Percentiles rank a stretch among this genome's conserved stretches.
Conservation (phyloP, 1,140 invertebrate genomes). For the Rhizoglyphus robini region DNA sequence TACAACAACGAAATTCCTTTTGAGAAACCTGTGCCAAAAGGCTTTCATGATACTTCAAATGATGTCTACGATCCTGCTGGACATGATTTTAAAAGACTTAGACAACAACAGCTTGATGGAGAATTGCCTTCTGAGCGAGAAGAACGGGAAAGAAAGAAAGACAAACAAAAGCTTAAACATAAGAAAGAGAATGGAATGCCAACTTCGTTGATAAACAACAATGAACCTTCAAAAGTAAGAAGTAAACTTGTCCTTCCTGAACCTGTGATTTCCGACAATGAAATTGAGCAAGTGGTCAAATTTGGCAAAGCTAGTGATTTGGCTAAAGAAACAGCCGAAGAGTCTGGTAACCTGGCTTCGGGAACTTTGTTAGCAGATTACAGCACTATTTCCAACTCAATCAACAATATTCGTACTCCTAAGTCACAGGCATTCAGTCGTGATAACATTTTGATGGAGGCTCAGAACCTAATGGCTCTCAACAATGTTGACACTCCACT, state of each 20-base stretch:
- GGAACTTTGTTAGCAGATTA: conserved; percentile 83
- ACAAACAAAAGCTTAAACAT: conserved; percentile 73
- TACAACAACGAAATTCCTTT: conserved; percentile 98
- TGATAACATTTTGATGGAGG: conserved; percentile 60
- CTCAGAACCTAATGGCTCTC: conserved; percentile 94
- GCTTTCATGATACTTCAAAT: conserved; percentile 84
- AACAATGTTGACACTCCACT: conserved; percentile 93
- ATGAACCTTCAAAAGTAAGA: conserved; percentile 79
- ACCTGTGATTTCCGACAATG: conserved; percentile 84
- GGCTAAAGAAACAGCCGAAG: conserved; percentile 75
- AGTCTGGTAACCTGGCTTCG: conserved; percentile 60
- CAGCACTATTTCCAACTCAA: conserved; percentile 50
- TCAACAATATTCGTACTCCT: conserved; percentile 55
- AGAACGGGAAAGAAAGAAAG: conserved; percentile 70
- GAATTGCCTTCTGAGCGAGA: conserved; percentile 76
- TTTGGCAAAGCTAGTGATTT: conserved; percentile 86
- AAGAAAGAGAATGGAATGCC: conserved; percentile 93
- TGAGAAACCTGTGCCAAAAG: conserved; percentile 76
- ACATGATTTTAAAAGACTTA: conserved; percentile 70
- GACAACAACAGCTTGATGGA: conserved; percentile 85
- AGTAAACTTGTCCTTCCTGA: conserved; percentile 90
- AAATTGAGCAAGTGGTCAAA: conserved; percentile 75
- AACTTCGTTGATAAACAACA: conserved; percentile 68
- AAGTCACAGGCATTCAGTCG: conserved; percentile 56
- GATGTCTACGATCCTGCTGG: conserved; percentile 74